These are phyloP conservation scores for Miltochrista miniata DNA, from an alignment of 2,888 invertebrate species.

Conservation along the genomic window DNA sequence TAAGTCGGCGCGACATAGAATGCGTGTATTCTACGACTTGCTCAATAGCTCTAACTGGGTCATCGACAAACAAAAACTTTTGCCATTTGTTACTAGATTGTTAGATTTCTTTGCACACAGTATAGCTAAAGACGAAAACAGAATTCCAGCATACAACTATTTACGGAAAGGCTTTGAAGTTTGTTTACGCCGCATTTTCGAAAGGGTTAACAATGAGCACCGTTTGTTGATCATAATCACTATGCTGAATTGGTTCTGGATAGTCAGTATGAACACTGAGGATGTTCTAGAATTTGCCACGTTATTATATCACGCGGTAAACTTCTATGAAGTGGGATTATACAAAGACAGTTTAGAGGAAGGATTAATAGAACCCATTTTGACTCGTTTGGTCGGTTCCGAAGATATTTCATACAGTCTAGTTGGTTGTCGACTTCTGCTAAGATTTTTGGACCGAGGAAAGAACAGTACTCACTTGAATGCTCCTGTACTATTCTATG, in stretches of 20 bases:
- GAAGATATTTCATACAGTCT: conserved; percentile 71
- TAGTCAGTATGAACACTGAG: conserved; percentile 63
- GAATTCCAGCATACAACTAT: conserved; percentile 48
- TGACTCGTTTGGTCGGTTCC: conserved; percentile 74
- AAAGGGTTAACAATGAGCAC: conserved; percentile 71
- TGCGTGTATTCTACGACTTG: conserved; percentile 77
- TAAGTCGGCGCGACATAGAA: conserved; percentile 65
- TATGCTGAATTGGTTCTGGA: conserved; percentile 79
- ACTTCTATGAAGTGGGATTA: conserved; percentile 62
- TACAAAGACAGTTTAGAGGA: conserved; percentile 72
- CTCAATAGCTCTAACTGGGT: conserved; percentile 75
- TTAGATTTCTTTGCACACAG: conserved; percentile 75
- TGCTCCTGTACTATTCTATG: conserved; percentile 77
- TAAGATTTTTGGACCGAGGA: conserved; percentile 81
- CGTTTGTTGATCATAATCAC: conserved; percentile 73
- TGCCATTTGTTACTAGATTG: conserved; percentile 68
- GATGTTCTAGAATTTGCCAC: conserved; percentile 79
- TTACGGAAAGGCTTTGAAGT: conserved; percentile 80
- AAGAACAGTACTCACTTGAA: conserved; percentile 72
- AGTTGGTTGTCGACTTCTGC: conserved; percentile 80
- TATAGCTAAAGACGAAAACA: conserved; percentile 44
- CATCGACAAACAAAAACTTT: conserved; percentile 60
- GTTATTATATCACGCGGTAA: conserved; percentile 79
- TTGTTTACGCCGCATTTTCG: conserved; percentile 78
- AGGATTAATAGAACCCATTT: conserved; percentile 72